A percentile compares a stretch with the other conserved stretches of the same genome.
phyloP scores from a whole-genome alignment of 2,797 vertebrate genomes.

The Leptodactylus fallax region DNA sequence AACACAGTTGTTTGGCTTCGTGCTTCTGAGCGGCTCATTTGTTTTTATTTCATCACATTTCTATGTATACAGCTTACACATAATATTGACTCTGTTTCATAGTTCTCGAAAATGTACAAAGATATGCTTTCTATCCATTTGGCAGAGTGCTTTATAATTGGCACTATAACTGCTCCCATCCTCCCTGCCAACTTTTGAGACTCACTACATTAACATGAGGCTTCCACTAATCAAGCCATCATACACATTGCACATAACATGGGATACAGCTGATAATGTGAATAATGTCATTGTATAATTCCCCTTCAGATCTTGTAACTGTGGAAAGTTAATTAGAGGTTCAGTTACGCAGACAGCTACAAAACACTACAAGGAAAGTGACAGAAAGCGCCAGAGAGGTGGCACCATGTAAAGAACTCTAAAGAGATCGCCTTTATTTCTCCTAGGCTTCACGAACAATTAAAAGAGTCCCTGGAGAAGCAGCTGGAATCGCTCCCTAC shows the following conservation, averaged over 20 bases:
- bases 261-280: slow-evolving; percentile 45
- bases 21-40: slow-evolving; percentile 18
- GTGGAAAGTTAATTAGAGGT: slow-evolving; percentile 56
- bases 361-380: slow-evolving; percentile 41
- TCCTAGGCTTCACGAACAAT: slow-evolving; percentile 85
- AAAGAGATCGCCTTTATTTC: slow-evolving; percentile 62
- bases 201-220: slow-evolving; percentile 24
- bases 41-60: slow-evolving; percentile 34
- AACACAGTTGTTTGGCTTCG: background rate
- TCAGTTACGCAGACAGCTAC: slow-evolving; percentile 10
- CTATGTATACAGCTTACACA: slow-evolving; percentile 21
- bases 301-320: slow-evolving; percentile 33
- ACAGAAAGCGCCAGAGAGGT: background rate
- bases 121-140: slow-evolving; percentile 29
- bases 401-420: slow-evolving; percentile 27
- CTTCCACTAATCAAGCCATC: slow-evolving; percentile 48
- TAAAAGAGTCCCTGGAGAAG: slow-evolving; percentile 84
- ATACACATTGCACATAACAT: slow-evolving; percentile 39
- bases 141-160: slow-evolving; percentile 35
- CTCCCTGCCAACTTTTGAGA: slow-evolving; percentile 28
- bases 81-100: slow-evolving; percentile 38
- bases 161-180: background rate
- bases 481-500: slow-evolving; percentile 80
- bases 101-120: slow-evolving; percentile 23
- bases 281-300: slow-evolving; percentile 41